A percentile compares a stretch with the other conserved stretches of the same genome.
phyloP scores from a whole-genome alignment of 2,797 vertebrate species.

The Diglossa cyanea region DNA sequence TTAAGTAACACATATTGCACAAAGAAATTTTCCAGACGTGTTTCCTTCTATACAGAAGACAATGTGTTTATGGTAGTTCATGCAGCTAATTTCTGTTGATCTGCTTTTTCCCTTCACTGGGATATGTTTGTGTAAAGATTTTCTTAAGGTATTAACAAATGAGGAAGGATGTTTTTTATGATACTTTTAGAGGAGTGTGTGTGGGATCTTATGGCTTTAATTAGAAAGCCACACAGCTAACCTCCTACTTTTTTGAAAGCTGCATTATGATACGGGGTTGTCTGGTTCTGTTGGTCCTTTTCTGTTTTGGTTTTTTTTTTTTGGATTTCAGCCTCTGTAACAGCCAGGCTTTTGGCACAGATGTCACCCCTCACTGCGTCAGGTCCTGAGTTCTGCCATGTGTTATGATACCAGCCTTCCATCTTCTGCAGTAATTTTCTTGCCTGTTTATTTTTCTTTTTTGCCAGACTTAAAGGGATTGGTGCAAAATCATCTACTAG shows the following conservation, averaged over 20 bases:
- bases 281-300: neutral
- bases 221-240: neutral
- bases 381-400: neutral
- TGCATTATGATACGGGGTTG: neutral
- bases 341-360: neutral
- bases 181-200: neutral
- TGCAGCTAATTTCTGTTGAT: neutral
- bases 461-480: neutral
- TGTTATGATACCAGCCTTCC: neutral
- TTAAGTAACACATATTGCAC: constrained; percentile 15
- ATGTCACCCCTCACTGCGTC: neutral
- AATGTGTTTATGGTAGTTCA: neutral
- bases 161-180: neutral
- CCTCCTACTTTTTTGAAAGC: neutral
- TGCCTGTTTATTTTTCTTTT: neutral
- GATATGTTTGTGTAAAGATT: neutral
- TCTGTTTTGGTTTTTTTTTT: neutral
- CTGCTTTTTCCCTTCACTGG: neutral
- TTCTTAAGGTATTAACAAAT: neutral
- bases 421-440: neutral
- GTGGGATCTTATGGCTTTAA: neutral
- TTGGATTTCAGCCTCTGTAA: neutral
- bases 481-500: neutral
- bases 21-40: neutral
- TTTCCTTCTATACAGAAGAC: neutral